Base-by-base conservation (phyloP, 1,140 invertebrate species). In the Hylaeus volcanicus region DNA sequence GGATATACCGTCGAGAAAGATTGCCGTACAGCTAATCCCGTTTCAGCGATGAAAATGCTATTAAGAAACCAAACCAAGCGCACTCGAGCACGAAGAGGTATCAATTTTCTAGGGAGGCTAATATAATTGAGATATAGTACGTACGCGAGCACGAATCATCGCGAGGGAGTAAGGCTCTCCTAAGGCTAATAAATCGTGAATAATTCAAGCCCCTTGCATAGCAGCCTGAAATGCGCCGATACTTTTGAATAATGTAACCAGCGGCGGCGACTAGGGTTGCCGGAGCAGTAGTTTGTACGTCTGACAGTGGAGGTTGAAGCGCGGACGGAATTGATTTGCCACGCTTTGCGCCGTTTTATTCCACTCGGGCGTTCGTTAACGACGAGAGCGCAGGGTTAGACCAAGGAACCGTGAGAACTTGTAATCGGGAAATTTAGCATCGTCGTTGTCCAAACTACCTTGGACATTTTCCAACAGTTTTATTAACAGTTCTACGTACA, bases 231-330 rank as follows among this genome's bases (percentile, higher is more conserved):
- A 58, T 72, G 75, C 76, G 75, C 81, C 70, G 69, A 83, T 83
- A 79, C 76, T 83, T 83, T 81, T 83, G 82, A 83, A 83, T 83
- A 83, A 83, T 81, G 82, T 79, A 83, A 81, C 64, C 82, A 58
- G 71, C 61, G 11, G 51, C 71, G 37, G 61, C 63, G 60, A 58
- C 60, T 12, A 64, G 79, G 58, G 73, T 64, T 48, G 70, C 41
- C 55, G 6, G 43, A 26, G 43, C 26, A 14, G 51, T 48, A 14
- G 75, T 79, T 82, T 60, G 76, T 66, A 79, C 56, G 43, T 39
- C 69, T 68, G 81, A 82, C 75, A 72, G 60, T 14, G 48, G 3
- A 12, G 37, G 2, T 55, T 53, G 41, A n/a, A 53, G 51, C 58
- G 61, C 76, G 60, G 63, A 58, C 41, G n/a, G 61, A 83, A 83